Evolutionary conservation across 2,113 vertebrate genomes (phyloP), one percentile per base, ranked within the genome.

Genomic region (Lampris megalopsis): DNA sequence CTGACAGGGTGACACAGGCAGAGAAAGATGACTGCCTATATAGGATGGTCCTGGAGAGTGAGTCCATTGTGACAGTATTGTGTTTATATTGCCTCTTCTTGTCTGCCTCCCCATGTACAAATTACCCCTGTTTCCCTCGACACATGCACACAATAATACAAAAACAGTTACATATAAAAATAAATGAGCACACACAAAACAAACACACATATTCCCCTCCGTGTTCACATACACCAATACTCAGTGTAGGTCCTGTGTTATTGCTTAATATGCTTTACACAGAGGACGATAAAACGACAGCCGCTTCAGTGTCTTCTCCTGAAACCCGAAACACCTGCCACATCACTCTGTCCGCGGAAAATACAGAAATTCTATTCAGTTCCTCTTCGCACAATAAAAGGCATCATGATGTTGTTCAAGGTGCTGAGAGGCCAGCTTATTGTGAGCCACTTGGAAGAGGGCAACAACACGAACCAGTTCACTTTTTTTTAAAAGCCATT

Each of bases 11-110:
- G 76, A 83, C 77, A 24, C 24, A 24, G 24, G 24, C 24, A 88
- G 74, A 83, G 53, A 77, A 71, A 83, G 82, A 87, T 86, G 91
- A 91, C 90, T 91, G 92, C 87, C 85, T 90, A 83, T 90, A 83
- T 73, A 81, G 78, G 78, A 86, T 84, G 74, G 71, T 71, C 75
- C 59, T 79, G 85, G 68, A 83, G 90, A 68, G 85, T 82, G 79
- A 84, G 81, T 71, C 75, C 73, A 86, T 89, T 69, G 81, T 69
- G 59, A 41, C 24, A 2, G 71, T 68, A 70, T 83, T 68, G 59
- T 59, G 43, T 57, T 37, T n/a, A 69, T 47, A 71, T 58, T 35
- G 73, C 75, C 36, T 35, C 9, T 40, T 43, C 77, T 81, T 61
- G 70, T 88, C 73, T 66, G 68, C 54, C 48, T 73, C 53, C 24